Conservation (phyloP, 1,140 invertebrate species). For the Pogonus chalceus region DNA sequence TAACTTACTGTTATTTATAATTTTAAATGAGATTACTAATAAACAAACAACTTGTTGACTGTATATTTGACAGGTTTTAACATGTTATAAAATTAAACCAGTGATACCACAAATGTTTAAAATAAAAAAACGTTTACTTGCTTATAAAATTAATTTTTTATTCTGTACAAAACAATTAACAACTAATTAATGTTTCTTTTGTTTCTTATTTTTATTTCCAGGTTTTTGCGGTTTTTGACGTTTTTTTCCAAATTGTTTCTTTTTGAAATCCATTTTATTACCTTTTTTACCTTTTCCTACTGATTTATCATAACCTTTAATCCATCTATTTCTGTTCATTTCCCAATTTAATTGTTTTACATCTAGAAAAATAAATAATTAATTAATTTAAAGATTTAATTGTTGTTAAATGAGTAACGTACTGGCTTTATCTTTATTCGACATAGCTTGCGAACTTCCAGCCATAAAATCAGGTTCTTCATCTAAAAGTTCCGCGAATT, state of each 20-base stretch:
- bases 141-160: too few species aligned
- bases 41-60: too few species aligned
- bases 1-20: too few species aligned
- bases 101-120: too few species aligned
- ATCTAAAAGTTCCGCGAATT: constrained; percentile 33
- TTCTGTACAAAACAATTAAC: background rate
- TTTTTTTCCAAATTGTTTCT: background rate
- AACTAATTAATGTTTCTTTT: background rate
- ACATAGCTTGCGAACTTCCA: constrained; percentile 27
- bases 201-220: background rate
- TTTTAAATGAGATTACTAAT: too few species aligned
- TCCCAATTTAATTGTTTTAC: constrained; percentile 32
- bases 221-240: background rate
- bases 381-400: constrained; percentile 1
- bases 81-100: too few species aligned
- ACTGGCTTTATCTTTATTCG: constrained; percentile 33
- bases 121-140: too few species aligned
- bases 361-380: constrained; percentile 21
- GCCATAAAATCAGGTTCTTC: constrained; percentile 28
- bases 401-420: too few species aligned
- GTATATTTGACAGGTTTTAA: too few species aligned
- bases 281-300: constrained; percentile 13
- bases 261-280: background rate
- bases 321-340: constrained; percentile 29
- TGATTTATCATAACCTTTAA: constrained; percentile 26